A percentile compares a stretch with the other conserved stretches of the same genome.
Conservation (phyloP, 1,140 invertebrate species). For the Drosophila littoralis region DNA sequence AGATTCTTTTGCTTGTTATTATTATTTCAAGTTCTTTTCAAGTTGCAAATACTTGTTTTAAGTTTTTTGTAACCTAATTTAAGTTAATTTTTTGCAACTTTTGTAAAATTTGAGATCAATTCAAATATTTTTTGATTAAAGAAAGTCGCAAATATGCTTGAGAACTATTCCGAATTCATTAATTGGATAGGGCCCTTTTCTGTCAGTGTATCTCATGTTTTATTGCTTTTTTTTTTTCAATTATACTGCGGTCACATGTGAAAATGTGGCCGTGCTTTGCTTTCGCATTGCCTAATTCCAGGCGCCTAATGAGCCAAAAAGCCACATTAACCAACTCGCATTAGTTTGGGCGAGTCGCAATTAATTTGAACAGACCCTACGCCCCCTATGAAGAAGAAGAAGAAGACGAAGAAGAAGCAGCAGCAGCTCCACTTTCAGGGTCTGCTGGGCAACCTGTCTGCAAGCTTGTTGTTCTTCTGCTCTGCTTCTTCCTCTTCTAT, state of each 20-base stretch:
- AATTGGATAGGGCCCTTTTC: no score
- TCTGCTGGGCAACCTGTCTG: constrained; percentile 42
- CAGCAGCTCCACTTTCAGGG: constrained; percentile 33
- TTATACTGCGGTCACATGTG: constrained; percentile 21
- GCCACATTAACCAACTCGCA: constrained; percentile 57
- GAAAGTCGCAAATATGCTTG: no score
- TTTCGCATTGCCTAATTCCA: constrained; percentile 46
- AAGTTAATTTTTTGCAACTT: no score
- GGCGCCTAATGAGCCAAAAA: constrained; percentile 63
- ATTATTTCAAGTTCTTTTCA: no score
- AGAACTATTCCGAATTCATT: no score
- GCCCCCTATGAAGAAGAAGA: background rate
- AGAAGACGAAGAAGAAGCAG: background rate
- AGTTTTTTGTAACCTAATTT: no score
- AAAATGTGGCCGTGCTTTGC: constrained; percentile 30
- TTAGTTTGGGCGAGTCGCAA: constrained; percentile 64
- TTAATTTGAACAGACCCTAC: constrained; percentile 51
- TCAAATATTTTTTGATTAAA: no score
- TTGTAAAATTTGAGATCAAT: no score
- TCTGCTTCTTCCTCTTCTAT: constrained; percentile 9
- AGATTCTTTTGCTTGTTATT: no score
- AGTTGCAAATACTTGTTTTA: no score
- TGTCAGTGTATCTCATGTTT: background rate
- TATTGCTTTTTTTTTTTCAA: constrained; percentile 14
- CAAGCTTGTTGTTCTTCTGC: constrained; percentile 15